These are phyloP conservation scores for Leucophenga montana DNA, from an alignment of 2,888 invertebrate species.

Conservation along the genomic window DNA sequence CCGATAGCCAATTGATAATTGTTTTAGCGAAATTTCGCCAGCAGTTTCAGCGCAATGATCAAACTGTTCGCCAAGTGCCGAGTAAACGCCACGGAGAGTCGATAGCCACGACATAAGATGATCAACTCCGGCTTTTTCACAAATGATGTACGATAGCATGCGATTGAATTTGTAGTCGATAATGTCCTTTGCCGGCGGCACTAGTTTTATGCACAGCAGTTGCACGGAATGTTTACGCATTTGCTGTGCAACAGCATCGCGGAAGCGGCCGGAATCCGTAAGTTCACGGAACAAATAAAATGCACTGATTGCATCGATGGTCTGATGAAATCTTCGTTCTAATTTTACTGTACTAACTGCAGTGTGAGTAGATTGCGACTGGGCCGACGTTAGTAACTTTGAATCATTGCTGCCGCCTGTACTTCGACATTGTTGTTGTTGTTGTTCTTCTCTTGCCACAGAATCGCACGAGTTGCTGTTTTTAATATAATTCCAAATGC, in stretches of 20 bases:
- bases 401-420: not conserved
- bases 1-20: slow-evolving; percentile 85
- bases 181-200: slow-evolving; percentile 77
- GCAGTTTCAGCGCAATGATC: slow-evolving; percentile 87
- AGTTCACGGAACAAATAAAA: slow-evolving; percentile 64
- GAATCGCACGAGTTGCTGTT: too few species aligned
- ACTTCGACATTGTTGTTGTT: slow-evolving; percentile 8
- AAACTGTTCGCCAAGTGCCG: slow-evolving; percentile 93
- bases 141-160: slow-evolving; percentile 73
- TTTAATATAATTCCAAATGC: not conserved
- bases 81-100: slow-evolving; percentile 96
- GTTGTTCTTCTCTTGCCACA: not conserved
- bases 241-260: slow-evolving; percentile 39
- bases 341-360: too few species aligned
- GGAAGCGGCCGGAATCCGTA: slow-evolving; percentile 52
- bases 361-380: slow-evolving; percentile 33
- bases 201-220: slow-evolving; percentile 74
- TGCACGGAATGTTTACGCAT: slow-evolving; percentile 43
- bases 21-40: slow-evolving; percentile 88
- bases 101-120: slow-evolving; percentile 94
- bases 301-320: slow-evolving; percentile 59
- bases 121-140: slow-evolving; percentile 84
- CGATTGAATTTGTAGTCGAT: slow-evolving; percentile 81
- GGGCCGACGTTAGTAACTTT: not conserved
- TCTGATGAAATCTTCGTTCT: slow-evolving; percentile 47